Evolutionary conservation across 2,113 vertebrate genomes (phyloP).

Genomic region (Gallinago undulata): DNA sequence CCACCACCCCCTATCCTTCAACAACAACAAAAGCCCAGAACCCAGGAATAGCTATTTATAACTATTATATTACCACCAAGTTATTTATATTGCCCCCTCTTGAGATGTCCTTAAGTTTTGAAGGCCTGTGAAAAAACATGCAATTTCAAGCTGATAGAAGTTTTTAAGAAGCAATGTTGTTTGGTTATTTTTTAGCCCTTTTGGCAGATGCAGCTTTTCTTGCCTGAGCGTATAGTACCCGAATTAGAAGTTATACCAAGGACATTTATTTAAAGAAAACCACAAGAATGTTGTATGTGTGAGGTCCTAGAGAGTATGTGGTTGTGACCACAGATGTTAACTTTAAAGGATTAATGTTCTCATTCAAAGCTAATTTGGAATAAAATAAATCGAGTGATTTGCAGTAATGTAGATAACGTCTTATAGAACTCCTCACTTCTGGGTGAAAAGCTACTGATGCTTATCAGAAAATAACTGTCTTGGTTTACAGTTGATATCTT

Average conservation of each 20-base stretch:
- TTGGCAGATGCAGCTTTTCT: neutral
- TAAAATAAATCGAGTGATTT: neutral
- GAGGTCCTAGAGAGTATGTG: neutral
- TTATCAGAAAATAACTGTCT: neutral
- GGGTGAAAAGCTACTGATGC: neutral
- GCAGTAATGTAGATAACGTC: neutral
- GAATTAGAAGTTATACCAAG: neutral
- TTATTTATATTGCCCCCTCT: neutral
- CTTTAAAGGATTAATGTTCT: neutral
- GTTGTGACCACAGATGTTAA: neutral
- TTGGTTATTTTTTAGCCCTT: neutral
- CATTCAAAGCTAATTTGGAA: neutral
- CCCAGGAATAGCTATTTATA: neutral
- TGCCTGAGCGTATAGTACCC: neutral
- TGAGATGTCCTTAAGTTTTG: neutral
- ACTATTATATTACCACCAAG: neutral
- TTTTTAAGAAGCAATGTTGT: neutral
- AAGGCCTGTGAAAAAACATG: neutral
- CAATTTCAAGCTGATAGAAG: neutral
- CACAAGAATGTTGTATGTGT: neutral
- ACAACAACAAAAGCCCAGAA: neutral
- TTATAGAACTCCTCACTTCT: neutral
- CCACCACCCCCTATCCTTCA: accelerated
- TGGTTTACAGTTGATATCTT: neutral
- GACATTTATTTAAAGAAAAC: neutral